Conservation (phyloP, 2,113 vertebrate genomes). For the Sinocyclocheilus maitianheensis region DNA sequence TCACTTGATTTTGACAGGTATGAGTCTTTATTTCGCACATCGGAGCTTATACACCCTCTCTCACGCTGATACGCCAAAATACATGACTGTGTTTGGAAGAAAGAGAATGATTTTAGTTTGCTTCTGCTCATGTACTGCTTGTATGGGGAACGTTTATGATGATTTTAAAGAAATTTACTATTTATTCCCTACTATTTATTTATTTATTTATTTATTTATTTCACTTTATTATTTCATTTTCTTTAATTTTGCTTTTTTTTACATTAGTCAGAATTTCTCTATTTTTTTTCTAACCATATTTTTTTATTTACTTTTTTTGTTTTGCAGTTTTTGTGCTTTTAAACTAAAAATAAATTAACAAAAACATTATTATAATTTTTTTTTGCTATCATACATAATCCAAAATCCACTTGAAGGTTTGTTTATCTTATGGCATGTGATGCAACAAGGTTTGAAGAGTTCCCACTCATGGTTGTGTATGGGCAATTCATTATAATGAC, state of each 20-base stretch:
- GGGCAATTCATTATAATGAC: neutral
- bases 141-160: neutral
- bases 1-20: conserved; percentile 34
- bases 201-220: no score
- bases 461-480: conserved; percentile 1
- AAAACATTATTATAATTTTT: neutral
- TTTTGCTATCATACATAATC: neutral
- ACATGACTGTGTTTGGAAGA: neutral
- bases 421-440: neutral
- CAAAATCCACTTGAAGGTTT: neutral
- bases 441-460: neutral
- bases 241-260: no score
- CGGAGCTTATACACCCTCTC: neutral
- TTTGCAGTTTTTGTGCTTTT: no score
- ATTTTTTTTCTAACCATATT: no score
- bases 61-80: neutral
- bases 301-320: no score
- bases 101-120: neutral
- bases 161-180: neutral
- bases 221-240: no score
- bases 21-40: conserved; percentile 1
- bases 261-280: no score
- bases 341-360: no score
- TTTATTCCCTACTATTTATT: no score
- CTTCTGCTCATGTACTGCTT: neutral